Conservation (phyloP, 1,140 invertebrate species). For the Eueides isabella region DNA sequence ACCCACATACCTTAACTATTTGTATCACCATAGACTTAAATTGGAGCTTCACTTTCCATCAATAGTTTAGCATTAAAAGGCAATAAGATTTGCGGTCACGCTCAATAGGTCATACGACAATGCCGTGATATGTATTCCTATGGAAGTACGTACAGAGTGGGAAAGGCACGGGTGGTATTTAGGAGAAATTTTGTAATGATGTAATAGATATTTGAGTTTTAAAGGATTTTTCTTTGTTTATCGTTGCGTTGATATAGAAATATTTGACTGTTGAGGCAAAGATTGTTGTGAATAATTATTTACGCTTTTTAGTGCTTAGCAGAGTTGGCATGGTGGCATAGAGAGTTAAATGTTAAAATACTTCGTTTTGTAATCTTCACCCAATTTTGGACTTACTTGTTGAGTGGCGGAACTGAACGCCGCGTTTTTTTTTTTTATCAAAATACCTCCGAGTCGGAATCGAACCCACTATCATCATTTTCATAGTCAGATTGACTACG, state of each 20-base stretch:
- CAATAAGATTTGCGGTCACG: slow-evolving; percentile 21
- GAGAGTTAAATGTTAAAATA: no score
- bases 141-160: neutral
- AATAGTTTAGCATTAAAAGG: slow-evolving; percentile 21
- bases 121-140: slow-evolving; percentile 19
- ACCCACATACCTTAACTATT: neutral
- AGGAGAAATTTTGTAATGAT: neutral
- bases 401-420: neutral
- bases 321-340: no score
- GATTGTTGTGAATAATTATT: no score
- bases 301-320: no score
- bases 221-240: neutral
- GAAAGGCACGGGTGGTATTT: neutral
- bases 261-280: neutral
- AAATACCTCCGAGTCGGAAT: no score
- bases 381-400: no score
- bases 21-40: neutral
- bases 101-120: slow-evolving; percentile 20
- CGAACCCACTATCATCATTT: neutral
- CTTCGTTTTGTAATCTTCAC: neutral
- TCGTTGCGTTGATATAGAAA: neutral
- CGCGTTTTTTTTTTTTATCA: neutral
- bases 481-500: neutral
- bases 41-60: slow-evolving; percentile 18
- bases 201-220: neutral